phyloP scores from a whole-genome alignment of 2,888 invertebrate species.

The Drosophila antonietae region DNA sequence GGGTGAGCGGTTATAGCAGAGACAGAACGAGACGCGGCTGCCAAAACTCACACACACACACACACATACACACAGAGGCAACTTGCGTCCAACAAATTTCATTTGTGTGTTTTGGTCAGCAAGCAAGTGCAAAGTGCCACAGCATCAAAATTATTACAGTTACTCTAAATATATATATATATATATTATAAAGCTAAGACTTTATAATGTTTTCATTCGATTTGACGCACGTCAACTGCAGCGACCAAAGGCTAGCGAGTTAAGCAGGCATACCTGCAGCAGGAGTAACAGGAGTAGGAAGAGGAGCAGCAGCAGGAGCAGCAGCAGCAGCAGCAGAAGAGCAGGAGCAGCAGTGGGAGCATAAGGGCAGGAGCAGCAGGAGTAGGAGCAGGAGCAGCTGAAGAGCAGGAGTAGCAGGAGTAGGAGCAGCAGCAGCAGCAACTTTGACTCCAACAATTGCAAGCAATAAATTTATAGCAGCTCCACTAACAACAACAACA shows the following conservation, averaged over 20 bases:
- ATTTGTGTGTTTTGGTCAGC: constrained; percentile 47
- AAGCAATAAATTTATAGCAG: constrained; percentile 13
- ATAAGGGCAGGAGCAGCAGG: neutral
- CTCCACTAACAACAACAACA: neutral
- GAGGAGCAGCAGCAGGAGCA: constrained; percentile 5
- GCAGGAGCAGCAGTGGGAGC: neutral
- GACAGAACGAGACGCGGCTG: neutral
- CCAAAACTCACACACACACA: constrained; percentile 3
- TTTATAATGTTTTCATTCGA: constrained; percentile 58
- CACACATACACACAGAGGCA: neutral
- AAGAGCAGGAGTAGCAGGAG: constrained; percentile 8
- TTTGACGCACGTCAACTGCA: constrained; percentile 58
- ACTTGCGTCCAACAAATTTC: constrained; percentile 33
- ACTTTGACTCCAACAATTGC: constrained; percentile 16
- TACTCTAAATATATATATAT: neutral
- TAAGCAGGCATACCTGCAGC: constrained; percentile 40
- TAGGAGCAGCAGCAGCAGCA: constrained; percentile 3
- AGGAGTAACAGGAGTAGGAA: neutral
- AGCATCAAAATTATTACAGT: constrained; percentile 27
- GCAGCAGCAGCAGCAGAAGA: neutral
- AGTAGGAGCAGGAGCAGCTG: neutral
- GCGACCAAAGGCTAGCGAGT: constrained; percentile 9
- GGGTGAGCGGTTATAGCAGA: neutral
- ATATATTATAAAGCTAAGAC: constrained; percentile 6
- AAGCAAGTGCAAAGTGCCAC: constrained; percentile 38